phyloP scores from a whole-genome alignment of 2,888 invertebrate species.

The Mesorhabditis sp. region DNA sequence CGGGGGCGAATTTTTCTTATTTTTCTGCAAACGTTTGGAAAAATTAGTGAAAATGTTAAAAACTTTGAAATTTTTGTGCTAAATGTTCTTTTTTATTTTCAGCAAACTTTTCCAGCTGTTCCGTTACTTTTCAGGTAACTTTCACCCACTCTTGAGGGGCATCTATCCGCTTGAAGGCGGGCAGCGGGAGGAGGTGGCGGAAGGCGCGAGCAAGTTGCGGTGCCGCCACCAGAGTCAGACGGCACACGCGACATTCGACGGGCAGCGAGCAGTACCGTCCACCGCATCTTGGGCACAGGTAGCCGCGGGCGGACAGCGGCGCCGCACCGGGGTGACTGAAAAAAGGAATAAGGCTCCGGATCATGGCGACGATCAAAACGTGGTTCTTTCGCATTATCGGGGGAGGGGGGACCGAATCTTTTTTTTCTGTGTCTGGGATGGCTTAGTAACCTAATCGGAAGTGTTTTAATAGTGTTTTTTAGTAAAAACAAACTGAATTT shows the following conservation, averaged over 20 bases:
- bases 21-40: slow-evolving; percentile 8
- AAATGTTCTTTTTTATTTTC: background rate
- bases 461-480: slow-evolving; percentile 1
- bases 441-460: background rate
- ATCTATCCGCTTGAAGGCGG: slow-evolving; percentile 21
- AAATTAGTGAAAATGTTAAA: slow-evolving; percentile 1
- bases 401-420: background rate
- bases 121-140: background rate
- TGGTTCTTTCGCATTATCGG: background rate
- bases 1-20: background rate
- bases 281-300: slow-evolving; percentile 75
- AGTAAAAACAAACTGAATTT: background rate
- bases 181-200: slow-evolving; percentile 36
- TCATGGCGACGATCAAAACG: too few species aligned
- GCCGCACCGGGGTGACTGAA: background rate
- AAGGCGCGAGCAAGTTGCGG: slow-evolving; percentile 70
- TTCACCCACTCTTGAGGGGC: slow-evolving; percentile 14
- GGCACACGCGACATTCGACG: slow-evolving; percentile 91
- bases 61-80: background rate
- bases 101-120: background rate
- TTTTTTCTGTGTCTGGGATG: too few species aligned
- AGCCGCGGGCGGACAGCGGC: slow-evolving; percentile 55
- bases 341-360: too few species aligned
- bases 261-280: slow-evolving; percentile 97
- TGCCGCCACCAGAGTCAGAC: slow-evolving; percentile 90